Percentiles rank a stretch among this genome's conserved stretches.
phyloP scores from a whole-genome alignment of 2,113 vertebrate genomes.

The Microcebus lehilahytsara region DNA sequence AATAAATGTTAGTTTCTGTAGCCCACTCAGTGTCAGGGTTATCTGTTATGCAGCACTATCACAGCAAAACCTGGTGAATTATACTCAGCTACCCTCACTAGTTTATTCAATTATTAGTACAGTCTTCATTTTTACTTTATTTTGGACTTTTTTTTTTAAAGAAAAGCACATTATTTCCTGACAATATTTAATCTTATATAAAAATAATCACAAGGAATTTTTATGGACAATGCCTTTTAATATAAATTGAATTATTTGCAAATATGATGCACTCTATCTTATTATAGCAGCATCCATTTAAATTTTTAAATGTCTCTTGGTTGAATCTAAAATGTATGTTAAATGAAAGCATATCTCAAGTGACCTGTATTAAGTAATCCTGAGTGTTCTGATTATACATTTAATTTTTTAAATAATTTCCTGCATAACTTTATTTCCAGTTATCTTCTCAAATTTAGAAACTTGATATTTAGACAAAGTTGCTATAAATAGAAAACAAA shows the following conservation, averaged over 20 bases:
- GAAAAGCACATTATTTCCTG: slow-evolving; percentile 20
- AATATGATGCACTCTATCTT: slow-evolving; percentile 49
- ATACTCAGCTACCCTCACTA: background rate
- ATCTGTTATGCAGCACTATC: background rate
- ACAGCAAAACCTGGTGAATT: background rate
- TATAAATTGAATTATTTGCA: slow-evolving; percentile 64
- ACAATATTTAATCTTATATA: slow-evolving; percentile 46
- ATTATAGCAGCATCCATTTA: background rate
- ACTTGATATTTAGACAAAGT: background rate
- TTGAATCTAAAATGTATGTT: slow-evolving; percentile 50
- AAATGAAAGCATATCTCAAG: background rate
- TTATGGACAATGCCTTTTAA: background rate
- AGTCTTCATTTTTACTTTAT: slow-evolving; percentile 17
- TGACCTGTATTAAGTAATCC: background rate
- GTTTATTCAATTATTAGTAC: slow-evolving; percentile 33
- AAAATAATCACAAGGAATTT: slow-evolving; percentile 62
- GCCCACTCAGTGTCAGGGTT: background rate
- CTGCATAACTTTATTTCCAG: background rate
- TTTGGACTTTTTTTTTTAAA: slow-evolving; percentile 38
- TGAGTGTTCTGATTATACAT: background rate
- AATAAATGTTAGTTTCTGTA: background rate
- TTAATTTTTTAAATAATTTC: background rate
- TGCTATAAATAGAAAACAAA: background rate
- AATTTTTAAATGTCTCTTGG: slow-evolving; percentile 35
- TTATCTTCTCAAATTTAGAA: background rate